Conservation (phyloP, 2,888 invertebrate genomes). For the Fissipunctia ypsillon region DNA sequence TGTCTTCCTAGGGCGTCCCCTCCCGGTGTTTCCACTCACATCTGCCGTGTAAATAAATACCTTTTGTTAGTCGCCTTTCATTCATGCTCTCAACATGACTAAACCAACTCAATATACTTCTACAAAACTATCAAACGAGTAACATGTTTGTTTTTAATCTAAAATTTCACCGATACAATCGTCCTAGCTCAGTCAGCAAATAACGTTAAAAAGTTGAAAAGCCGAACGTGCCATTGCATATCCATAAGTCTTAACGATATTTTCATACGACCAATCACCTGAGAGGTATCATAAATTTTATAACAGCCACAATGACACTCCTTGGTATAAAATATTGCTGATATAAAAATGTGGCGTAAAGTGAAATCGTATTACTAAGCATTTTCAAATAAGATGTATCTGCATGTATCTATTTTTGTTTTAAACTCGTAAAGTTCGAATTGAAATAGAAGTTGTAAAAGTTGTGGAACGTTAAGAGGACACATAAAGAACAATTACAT, state of each 20-base stretch:
- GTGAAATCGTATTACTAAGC: constrained; percentile 53
- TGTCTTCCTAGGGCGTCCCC: too few relatives aligned
- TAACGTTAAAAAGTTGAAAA: constrained; percentile 72
- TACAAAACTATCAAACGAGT: constrained; percentile 45
- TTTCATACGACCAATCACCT: constrained; percentile 77
- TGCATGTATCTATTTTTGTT: constrained; percentile 31
- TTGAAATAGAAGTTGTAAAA: constrained; percentile 28
- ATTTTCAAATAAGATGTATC: constrained; percentile 33
- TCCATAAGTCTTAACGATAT: constrained; percentile 71
- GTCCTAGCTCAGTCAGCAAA: constrained; percentile 66
- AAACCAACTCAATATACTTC: too few relatives aligned
- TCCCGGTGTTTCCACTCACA: too few relatives aligned
- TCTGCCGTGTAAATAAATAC: too few relatives aligned
- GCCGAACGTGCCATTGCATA: constrained; percentile 80
- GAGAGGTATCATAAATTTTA: constrained; percentile 74
- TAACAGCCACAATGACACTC: constrained; percentile 52
- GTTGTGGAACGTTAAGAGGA: neutral
- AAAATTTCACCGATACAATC: constrained; percentile 65
- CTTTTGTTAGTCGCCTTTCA: too few relatives aligned
- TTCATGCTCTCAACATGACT: too few relatives aligned
- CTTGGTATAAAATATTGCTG: constrained; percentile 46
- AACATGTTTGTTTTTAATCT: constrained; percentile 77
- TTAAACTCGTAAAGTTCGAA: constrained; percentile 30
- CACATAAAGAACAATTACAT: too few relatives aligned
- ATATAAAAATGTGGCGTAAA: constrained; percentile 54